phyloP scores from a whole-genome alignment of 1,140 invertebrate species.

The Magallana angulata region DNA sequence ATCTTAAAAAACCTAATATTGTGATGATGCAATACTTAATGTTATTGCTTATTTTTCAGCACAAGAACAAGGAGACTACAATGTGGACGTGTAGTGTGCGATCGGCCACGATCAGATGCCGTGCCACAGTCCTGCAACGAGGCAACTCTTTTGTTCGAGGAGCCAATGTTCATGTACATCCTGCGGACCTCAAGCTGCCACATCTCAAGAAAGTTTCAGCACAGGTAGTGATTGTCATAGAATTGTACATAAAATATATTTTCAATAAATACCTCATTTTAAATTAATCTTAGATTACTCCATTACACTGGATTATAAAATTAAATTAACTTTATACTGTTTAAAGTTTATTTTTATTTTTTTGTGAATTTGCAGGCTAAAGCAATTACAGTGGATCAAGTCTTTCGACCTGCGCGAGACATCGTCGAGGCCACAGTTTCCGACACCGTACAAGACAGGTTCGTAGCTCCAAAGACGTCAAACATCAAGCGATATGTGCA shows the following conservation, averaged over 20 bases:
- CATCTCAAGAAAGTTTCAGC: not conserved
- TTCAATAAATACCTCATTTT: not conserved
- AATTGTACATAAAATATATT: not conserved
- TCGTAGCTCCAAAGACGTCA: no score
- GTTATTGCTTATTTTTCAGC: not conserved
- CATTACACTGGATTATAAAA: no score
- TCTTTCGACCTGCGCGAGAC: slow-evolving; percentile 42
- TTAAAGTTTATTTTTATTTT: not conserved
- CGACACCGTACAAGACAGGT: no score
- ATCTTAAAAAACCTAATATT: no score
- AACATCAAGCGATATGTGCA: no score
- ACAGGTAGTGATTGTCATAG: not conserved
- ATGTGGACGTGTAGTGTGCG: slow-evolving; percentile 32
- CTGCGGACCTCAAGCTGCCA: slow-evolving; percentile 25
- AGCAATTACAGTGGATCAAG: not conserved
- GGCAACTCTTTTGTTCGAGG: slow-evolving; percentile 16
- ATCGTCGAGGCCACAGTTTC: no score
- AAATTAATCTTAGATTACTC: no score
- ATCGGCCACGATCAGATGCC: slow-evolving; percentile 36
- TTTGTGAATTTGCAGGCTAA: slow-evolving; percentile 32
- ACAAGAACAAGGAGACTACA: slow-evolving; percentile 30
- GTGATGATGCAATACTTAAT: no score
- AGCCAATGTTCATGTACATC: slow-evolving; percentile 21
- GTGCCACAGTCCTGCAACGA: slow-evolving; percentile 36
- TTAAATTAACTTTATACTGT: no score